phyloP scores from a whole-genome alignment of 1,140 invertebrate species.

The Drosophila gunungcola region DNA sequence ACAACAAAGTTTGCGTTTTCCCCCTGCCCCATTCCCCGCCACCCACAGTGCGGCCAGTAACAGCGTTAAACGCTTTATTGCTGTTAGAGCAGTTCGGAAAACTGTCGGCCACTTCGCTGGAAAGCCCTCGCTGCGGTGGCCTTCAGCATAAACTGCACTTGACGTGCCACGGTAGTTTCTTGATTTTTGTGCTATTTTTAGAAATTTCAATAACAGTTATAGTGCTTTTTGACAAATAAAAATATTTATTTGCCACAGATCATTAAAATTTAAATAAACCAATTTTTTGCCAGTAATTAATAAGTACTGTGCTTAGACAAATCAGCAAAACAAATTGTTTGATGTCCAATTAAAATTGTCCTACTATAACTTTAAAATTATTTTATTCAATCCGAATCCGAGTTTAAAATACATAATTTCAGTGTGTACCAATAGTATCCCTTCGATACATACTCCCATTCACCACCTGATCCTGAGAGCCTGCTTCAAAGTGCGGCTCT shows the following conservation, averaged over 20 bases:
- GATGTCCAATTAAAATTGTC: too few species aligned
- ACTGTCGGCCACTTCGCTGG: slow-evolving; percentile 25
- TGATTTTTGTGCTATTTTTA: slow-evolving; percentile 20
- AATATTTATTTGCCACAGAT: too few species aligned
- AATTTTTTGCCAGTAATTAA: too few species aligned
- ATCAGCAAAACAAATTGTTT: too few species aligned
- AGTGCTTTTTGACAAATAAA: not conserved
- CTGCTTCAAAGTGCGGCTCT: slow-evolving; percentile 9
- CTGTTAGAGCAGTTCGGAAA: slow-evolving; percentile 40
- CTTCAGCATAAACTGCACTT: slow-evolving; percentile 55
- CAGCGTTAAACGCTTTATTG: slow-evolving; percentile 68
- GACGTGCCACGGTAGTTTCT: slow-evolving; percentile 26
- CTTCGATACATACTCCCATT: not conserved
- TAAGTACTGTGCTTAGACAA: too few species aligned
- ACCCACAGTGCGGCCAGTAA: slow-evolving; percentile 41
- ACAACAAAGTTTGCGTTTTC: slow-evolving; percentile 38
- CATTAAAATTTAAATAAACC: too few species aligned
- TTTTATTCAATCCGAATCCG: too few species aligned
- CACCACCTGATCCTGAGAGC: not conserved
- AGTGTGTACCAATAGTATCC: slow-evolving; percentile 5
- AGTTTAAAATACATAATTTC: too few species aligned
- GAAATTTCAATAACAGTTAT: slow-evolving; percentile 2
- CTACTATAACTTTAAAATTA: too few species aligned
- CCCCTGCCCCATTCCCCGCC: not conserved
- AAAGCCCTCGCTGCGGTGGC: slow-evolving; percentile 15